These are phyloP conservation scores for Abrostola tripartita DNA, from an alignment of 2,888 invertebrate genomes.

Conservation along the genomic window DNA sequence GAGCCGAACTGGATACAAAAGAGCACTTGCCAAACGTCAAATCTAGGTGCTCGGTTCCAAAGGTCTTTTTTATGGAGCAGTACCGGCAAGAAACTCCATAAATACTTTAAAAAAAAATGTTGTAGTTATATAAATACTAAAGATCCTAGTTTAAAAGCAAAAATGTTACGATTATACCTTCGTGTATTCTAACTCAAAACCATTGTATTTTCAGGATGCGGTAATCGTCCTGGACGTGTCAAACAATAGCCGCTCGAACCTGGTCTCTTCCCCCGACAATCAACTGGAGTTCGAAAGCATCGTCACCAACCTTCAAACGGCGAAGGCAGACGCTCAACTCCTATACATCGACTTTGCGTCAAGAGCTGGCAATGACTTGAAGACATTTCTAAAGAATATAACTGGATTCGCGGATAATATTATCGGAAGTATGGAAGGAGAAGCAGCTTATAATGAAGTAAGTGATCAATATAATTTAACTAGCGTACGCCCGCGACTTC, in stretches of 20 bases:
- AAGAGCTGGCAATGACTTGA: conserved; percentile 69
- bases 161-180: too few species aligned
- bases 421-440: conserved; percentile 45
- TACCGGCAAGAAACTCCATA: too few species aligned
- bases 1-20: too few species aligned
- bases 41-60: too few species aligned
- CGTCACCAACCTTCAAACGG: conserved; percentile 60
- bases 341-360: conserved; percentile 79
- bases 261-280: background rate
- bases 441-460: conserved; percentile 62
- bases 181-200: background rate
- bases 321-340: conserved; percentile 70
- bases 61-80: too few species aligned
- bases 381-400: conserved; percentile 71
- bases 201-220: conserved; percentile 55
- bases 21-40: too few species aligned
- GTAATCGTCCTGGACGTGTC: conserved; percentile 60
- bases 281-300: conserved; percentile 2
- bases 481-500: too few species aligned
- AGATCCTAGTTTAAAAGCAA: too few species aligned
- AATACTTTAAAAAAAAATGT: too few species aligned
- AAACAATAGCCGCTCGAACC: conserved; percentile 20
- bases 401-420: conserved; percentile 64
- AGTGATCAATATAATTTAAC: conserved; percentile 54
- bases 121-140: too few species aligned